phyloP scores from a whole-genome alignment of 1,140 invertebrate genomes.

The Trichonephila clavipes region DNA sequence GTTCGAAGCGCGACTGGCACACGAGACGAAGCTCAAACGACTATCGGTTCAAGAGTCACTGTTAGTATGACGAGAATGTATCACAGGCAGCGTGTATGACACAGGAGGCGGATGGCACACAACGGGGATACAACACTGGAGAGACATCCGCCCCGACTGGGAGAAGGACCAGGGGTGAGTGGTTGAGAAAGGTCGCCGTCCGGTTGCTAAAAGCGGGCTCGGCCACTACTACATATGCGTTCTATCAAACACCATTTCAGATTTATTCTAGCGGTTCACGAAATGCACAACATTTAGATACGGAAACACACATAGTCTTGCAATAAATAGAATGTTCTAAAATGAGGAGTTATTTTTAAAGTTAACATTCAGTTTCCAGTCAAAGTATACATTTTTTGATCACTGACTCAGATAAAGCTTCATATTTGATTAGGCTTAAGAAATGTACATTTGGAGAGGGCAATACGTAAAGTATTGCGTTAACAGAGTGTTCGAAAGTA shows the following conservation, averaged over 20 bases:
- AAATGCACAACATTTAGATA: background rate
- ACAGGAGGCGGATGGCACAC: conserved; percentile 50
- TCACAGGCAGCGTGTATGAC: conserved; percentile 76
- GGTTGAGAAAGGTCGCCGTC: conserved; percentile 2
- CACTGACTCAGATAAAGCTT: no score
- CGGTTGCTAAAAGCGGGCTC: conserved; percentile 9
- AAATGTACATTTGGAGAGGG: no score
- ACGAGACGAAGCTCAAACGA: conserved; percentile 49
- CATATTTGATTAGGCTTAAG: no score
- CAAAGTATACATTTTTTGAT: no score
- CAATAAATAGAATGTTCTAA: no score
- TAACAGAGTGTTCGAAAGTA: no score
- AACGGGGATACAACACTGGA: no score
- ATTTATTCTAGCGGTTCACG: background rate
- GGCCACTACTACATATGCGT: background rate
- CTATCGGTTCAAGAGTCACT: conserved; percentile 43
- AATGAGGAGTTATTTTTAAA: no score
- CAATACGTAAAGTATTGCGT: no score
- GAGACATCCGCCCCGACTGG: background rate
- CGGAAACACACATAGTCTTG: no score
- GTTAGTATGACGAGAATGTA: conserved; percentile 70
- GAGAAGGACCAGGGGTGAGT: background rate
- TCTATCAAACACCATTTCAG: no score
- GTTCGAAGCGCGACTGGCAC: conserved; percentile 51
- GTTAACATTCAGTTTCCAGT: no score